These are phyloP conservation scores for Martes martes DNA, from an alignment of 2,113 vertebrate species.

Conservation along the genomic window DNA sequence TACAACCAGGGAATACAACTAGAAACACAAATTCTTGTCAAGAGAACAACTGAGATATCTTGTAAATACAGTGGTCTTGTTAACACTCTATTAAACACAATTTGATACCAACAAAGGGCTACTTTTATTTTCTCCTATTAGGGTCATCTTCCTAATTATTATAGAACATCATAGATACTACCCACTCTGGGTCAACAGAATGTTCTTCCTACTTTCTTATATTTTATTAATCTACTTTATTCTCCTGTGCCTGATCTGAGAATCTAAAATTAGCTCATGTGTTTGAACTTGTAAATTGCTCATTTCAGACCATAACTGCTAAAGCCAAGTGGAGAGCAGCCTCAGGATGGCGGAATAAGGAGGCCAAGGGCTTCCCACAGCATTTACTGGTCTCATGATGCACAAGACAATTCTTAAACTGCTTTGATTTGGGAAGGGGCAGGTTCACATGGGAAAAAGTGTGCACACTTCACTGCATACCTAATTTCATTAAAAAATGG, in stretches of 20 bases:
- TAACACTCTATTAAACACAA: slow-evolving; percentile 50
- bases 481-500: slow-evolving; percentile 72
- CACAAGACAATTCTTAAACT: not conserved
- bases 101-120: slow-evolving; percentile 1
- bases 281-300: not conserved
- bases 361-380: not conserved
- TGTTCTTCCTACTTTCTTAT: slow-evolving; percentile 18
- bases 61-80: not conserved
- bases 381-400: not conserved
- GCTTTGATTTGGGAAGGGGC: not conserved
- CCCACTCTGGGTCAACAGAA: not conserved
- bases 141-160: slow-evolving; percentile 35
- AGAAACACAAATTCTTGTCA: slow-evolving; percentile 10
- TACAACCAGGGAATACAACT: not conserved
- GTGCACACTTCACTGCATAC: slow-evolving; percentile 36
- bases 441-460: not conserved
- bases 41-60: slow-evolving; percentile 1
- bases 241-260: not conserved
- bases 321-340: not conserved
- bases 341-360: not conserved
- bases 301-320: not conserved
- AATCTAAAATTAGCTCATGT: slow-evolving; percentile 45
- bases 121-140: slow-evolving; percentile 37
- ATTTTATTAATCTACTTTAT: slow-evolving; percentile 40
- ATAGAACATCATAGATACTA: not conserved